phyloP scores from a whole-genome alignment of 2,888 invertebrate species.

The Macroteleia sp. region DNA sequence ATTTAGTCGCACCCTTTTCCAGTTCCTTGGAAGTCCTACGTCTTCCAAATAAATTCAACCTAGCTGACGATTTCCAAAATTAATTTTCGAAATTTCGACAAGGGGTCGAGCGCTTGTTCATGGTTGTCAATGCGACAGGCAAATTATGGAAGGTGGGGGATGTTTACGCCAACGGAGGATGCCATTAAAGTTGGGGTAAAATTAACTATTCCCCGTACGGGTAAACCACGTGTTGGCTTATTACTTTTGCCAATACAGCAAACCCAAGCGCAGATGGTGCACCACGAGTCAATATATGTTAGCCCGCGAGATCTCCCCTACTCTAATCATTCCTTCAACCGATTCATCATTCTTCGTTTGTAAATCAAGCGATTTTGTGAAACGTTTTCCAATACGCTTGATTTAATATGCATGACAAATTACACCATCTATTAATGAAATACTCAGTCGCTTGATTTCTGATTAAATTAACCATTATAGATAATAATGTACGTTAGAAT shows the following conservation, averaged over 20 bases:
- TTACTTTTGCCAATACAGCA: constrained; percentile 79
- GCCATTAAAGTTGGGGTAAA: constrained; percentile 61
- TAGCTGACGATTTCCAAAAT: constrained; percentile 6
- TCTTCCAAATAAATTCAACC: neutral
- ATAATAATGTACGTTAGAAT: no score
- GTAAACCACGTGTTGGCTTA: constrained; percentile 77
- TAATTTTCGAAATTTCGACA: neutral
- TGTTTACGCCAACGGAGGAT: neutral
- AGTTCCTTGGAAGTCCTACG: constrained; percentile 9
- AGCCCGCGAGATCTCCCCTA: constrained; percentile 67
- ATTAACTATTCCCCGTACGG: constrained; percentile 78
- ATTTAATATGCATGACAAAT: constrained; percentile 7
- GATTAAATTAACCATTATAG: constrained; percentile 2
- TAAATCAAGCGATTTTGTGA: constrained; percentile 22
- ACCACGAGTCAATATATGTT: constrained; percentile 81
- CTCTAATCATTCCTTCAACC: constrained; percentile 27
- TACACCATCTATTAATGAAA: constrained; percentile 32
- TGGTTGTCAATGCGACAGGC: neutral
- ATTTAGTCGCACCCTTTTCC: constrained; percentile 15
- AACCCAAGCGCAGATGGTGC: constrained; percentile 77
- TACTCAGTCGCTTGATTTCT: neutral
- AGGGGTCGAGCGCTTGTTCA: constrained; percentile 16
- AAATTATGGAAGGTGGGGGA: neutral
- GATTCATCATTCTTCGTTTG: constrained; percentile 41
- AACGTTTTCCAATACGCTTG: neutral